Evolutionary conservation across 2,888 invertebrate species (phyloP), one percentile per base, ranked within the genome.

Genomic region (Cacoxenus indagator): DNA sequence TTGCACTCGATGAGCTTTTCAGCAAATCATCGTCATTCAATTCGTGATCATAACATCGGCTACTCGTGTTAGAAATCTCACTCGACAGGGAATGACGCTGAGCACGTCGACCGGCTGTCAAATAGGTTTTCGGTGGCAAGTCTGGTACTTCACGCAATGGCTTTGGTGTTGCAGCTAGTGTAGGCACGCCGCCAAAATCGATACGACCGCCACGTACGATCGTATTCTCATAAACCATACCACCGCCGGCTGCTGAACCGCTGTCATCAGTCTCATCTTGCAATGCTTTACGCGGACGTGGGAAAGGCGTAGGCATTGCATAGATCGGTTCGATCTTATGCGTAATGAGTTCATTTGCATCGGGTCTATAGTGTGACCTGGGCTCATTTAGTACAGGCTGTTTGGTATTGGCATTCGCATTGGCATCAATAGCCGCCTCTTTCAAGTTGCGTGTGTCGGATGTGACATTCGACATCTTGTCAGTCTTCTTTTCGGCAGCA

Each of bases 291-390:
- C 86, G 77, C 48, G 85, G 86, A 17, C 88, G 75, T 9, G 88
- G 88, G n/a, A 87, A 86, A 43, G 88, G 88, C 62, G 75, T 78
- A 0, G 87, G 88, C 3, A 76, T 82, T 26, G 81, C 71, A 65
- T 81, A 81, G 11, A 78, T 2, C 3, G 73, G 74, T 37, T 81
- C 83, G 26, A 1, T 37, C 8, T 24, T 43, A 8, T 8, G 8
- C 4, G 8, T 17, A 45, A 85, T 82, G 78, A 83, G 84, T 76
- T 84, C 85, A 77, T 87, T 87, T 31, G 83, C 86, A 78, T 87
- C 81, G 0, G 81, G 78, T 0, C 84, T 84, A 66, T 85, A 85
- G 2, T 87, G 76, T 6, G 81, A 79, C 57, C 81, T 79, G 27
- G 72, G 27, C 8, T 48, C 37, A 19, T 66, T 19, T 14, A 37